Percentiles rank a stretch among this genome's conserved stretches.
phyloP scores from a whole-genome alignment of 2,888 invertebrate species.

The Agrypnus murinus region DNA sequence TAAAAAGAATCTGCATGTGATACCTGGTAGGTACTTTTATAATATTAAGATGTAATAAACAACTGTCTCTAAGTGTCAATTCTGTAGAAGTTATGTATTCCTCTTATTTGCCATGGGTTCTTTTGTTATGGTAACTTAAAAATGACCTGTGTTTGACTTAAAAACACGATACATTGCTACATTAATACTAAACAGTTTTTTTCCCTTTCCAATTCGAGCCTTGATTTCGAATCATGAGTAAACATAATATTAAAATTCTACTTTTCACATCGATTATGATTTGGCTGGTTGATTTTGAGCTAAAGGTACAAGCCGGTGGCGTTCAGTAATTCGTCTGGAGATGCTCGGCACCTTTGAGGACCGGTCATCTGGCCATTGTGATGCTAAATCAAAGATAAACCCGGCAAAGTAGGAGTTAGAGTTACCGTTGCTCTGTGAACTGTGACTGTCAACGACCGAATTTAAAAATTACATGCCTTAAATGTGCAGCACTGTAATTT shows the following conservation, averaged over 20 bases:
- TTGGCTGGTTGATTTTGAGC: conserved; percentile 62
- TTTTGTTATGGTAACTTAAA: neutral
- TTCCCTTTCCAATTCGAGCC: conserved; percentile 36
- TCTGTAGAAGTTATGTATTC: too few relatives aligned
- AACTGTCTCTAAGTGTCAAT: too few relatives aligned
- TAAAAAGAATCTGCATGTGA: too few relatives aligned
- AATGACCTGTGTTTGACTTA: conserved; percentile 5
- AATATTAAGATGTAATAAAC: too few relatives aligned
- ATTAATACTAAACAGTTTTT: conserved; percentile 45
- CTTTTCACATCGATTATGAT: conserved; percentile 67
- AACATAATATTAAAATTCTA: conserved; percentile 65
- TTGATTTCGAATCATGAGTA: conserved; percentile 55
- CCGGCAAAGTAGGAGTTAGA: conserved; percentile 55
- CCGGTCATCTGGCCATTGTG: conserved; percentile 60
- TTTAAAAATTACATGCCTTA: conserved; percentile 63
- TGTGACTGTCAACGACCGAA: conserved; percentile 67
- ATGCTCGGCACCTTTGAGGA: conserved; percentile 59
- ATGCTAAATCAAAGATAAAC: conserved; percentile 59
- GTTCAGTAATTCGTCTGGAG: conserved; percentile 57
- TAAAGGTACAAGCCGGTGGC: conserved; percentile 56
- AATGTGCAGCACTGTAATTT: conserved; percentile 62
- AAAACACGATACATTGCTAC: conserved; percentile 28
- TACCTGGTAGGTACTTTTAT: too few relatives aligned
- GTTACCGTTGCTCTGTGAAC: conserved; percentile 60
- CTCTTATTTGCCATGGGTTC: too few relatives aligned